Evolutionary conservation across 2,113 vertebrate genomes (phyloP).

Genomic region (Astatoreochromis straeleni): DNA sequence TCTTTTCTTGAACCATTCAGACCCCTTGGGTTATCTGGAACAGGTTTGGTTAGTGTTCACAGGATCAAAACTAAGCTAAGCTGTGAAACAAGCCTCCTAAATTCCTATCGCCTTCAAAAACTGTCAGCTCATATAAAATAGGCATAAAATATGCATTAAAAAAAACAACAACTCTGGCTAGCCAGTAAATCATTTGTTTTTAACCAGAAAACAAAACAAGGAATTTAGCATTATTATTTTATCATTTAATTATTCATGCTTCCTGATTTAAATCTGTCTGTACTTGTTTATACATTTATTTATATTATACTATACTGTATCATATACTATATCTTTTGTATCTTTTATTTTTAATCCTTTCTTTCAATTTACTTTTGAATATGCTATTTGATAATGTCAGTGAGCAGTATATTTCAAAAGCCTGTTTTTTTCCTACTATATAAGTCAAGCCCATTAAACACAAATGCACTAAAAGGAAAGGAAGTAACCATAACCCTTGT

Average conservation of each 20-base stretch:
- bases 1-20: background rate
- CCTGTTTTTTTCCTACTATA: background rate
- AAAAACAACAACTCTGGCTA: accelerated
- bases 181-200: background rate
- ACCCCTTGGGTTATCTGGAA: background rate
- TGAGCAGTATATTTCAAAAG: background rate
- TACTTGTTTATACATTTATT: background rate
- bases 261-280: accelerated
- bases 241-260: background rate
- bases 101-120: background rate
- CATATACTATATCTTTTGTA: background rate
- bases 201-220: background rate
- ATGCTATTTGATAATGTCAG: background rate
- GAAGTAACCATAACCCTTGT: background rate
- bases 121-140: background rate
- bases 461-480: background rate
- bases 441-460: background rate
- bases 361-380: background rate
- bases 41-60: background rate
- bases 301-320: background rate
- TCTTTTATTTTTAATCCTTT: background rate
- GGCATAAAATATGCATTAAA: background rate
- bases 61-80: background rate
- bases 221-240: background rate
- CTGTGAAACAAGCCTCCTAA: background rate